phyloP scores from a whole-genome alignment of 2,113 vertebrate species.

The Nettapus auritus region DNA sequence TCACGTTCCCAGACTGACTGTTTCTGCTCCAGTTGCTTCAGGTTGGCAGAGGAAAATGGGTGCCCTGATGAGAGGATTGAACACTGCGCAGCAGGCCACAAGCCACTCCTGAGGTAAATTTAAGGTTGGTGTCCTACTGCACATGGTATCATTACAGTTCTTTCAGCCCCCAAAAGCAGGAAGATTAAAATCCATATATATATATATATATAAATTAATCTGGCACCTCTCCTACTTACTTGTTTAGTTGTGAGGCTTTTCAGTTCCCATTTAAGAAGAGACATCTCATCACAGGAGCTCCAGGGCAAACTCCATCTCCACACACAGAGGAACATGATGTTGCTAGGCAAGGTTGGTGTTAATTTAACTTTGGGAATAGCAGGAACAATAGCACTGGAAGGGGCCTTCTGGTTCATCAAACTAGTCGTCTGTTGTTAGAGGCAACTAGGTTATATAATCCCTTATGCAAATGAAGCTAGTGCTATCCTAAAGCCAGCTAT shows the following conservation, averaged over 20 bases:
- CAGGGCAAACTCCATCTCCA: conserved; percentile 1
- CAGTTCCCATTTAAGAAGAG: conserved; percentile 34
- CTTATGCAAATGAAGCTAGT: background rate
- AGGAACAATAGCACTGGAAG: conserved; percentile 52
- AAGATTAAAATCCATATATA: background rate
- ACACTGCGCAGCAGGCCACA: rapidly evolving
- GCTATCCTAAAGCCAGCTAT: conserved; percentile 13
- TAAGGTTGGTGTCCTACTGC: background rate
- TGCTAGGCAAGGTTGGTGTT: conserved; percentile 61
- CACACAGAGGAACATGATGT: background rate
- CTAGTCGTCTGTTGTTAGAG: conserved; percentile 52
- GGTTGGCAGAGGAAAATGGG: background rate
- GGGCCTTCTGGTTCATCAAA: conserved; percentile 64
- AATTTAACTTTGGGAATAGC: conserved; percentile 54
- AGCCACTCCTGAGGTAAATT: background rate
- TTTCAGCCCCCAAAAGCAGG: background rate
- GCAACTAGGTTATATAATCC: conserved; percentile 29
- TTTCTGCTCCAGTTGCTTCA: background rate
- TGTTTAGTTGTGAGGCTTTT: background rate
- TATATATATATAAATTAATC: too few species aligned
- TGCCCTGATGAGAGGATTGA: background rate
- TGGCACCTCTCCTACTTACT: conserved; percentile 13
- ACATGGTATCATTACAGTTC: background rate
- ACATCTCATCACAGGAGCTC: background rate
- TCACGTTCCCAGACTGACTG: background rate